Conservation (phyloP, 2,888 invertebrate genomes). For the Atherix ibis region DNA sequence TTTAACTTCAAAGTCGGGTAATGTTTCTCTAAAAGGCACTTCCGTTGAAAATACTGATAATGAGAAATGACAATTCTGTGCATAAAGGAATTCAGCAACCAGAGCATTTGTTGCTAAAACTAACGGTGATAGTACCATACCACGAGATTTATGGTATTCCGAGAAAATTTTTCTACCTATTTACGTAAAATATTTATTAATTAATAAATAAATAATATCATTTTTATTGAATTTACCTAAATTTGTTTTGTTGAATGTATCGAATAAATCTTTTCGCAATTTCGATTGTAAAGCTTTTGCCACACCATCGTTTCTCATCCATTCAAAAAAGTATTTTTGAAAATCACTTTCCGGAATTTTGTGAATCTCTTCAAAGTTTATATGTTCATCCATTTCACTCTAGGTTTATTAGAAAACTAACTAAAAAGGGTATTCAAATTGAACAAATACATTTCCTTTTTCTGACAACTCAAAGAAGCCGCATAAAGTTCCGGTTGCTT, state of each 20-base stretch:
- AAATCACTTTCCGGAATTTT: constrained; percentile 26
- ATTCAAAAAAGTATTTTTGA: constrained; percentile 23
- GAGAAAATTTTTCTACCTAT: constrained; percentile 20
- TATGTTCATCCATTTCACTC: too few species aligned
- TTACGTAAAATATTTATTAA: constrained; percentile 1
- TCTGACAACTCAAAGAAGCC: too few species aligned
- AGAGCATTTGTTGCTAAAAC: constrained; percentile 24
- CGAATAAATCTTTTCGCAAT: constrained; percentile 24
- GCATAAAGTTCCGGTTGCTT: too few species aligned
- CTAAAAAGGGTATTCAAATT: too few species aligned
- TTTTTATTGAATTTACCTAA: constrained; percentile 20
- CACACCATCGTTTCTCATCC: constrained; percentile 27
- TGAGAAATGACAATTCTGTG: constrained; percentile 28
- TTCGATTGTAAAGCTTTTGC: constrained; percentile 25
- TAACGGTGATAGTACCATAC: constrained; percentile 22
- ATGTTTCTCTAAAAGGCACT: constrained; percentile 23
- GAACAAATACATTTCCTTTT: too few species aligned
- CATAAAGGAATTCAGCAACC: constrained; percentile 30
- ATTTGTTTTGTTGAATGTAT: constrained; percentile 24
- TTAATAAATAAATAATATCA: neutral
- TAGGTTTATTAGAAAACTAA: too few species aligned
- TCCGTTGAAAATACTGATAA: constrained; percentile 30
- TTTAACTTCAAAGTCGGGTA: constrained; percentile 25
- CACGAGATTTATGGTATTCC: constrained; percentile 15
- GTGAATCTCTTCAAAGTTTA: constrained; percentile 21